phyloP scores from a whole-genome alignment of 2,888 invertebrate genomes.

The Cordilura impudica region DNA sequence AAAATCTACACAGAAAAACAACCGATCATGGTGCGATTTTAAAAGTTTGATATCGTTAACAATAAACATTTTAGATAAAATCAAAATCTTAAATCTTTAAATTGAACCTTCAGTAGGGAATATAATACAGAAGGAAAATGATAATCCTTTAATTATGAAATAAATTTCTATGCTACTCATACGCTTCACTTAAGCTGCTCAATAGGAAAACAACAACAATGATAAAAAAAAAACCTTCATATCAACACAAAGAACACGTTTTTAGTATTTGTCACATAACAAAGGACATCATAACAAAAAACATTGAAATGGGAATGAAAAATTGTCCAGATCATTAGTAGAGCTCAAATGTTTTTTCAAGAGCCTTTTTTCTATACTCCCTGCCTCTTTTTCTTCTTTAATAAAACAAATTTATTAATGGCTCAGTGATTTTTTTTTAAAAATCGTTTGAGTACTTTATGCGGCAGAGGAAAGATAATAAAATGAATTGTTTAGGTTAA shows the following conservation, averaged over 20 bases:
- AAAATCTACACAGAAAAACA: background rate
- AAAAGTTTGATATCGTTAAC: constrained; percentile 47
- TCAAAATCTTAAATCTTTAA: background rate
- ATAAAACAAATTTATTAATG: constrained; percentile 42
- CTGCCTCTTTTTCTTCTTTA: constrained; percentile 6
- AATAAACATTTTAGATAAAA: constrained; percentile 24
- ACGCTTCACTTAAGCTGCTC: constrained; percentile 43
- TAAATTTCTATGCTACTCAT: constrained; percentile 37
- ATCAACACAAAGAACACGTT: constrained; percentile 36
- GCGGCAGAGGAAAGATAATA: background rate
- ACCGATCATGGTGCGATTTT: constrained; percentile 49
- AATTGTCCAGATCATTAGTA: constrained; percentile 55
- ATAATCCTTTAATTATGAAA: constrained; percentile 61
- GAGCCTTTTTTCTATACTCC: constrained; percentile 16
- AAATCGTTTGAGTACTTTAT: constrained; percentile 23
- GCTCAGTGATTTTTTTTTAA: constrained; percentile 37
- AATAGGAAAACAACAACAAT: constrained; percentile 18
- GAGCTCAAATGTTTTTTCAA: constrained; percentile 48
- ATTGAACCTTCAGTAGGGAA: background rate
- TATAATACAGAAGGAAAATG: background rate
- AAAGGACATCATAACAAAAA: constrained; percentile 38
- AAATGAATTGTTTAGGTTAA: constrained; percentile 34
- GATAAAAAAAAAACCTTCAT: background rate
- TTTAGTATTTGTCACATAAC: constrained; percentile 49
- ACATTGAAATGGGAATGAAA: background rate